A percentile compares a stretch with the other conserved stretches of the same genome.
Conservation (phyloP, 1,140 invertebrate species). For the Drosophila rufa region DNA sequence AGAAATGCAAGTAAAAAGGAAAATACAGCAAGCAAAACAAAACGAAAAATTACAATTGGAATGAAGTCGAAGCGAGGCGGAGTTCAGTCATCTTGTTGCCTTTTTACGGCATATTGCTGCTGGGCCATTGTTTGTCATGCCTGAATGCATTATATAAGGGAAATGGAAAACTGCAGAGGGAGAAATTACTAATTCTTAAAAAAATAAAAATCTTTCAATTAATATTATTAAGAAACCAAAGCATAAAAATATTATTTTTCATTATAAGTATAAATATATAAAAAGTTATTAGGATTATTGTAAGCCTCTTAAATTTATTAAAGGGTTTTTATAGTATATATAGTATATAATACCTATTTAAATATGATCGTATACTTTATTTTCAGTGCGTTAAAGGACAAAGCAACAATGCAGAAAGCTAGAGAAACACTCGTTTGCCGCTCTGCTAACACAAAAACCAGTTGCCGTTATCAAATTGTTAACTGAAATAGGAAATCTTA, state of each 20-base stretch:
- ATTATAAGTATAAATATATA: too few species aligned
- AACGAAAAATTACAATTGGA: slow-evolving; percentile 42
- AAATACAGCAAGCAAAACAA: slow-evolving; percentile 30
- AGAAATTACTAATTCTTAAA: neutral
- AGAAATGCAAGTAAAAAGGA: slow-evolving; percentile 22
- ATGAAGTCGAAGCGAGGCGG: slow-evolving; percentile 18
- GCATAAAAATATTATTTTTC: too few species aligned
- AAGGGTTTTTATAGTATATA: too few species aligned
- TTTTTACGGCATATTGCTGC: slow-evolving; percentile 46
- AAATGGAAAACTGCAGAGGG: slow-evolving; percentile 3
- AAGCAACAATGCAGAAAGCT: slow-evolving; percentile 36
- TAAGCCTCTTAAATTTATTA: too few species aligned
- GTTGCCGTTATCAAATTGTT: slow-evolving; percentile 74
- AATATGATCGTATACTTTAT: slow-evolving; percentile 25
- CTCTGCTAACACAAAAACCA: slow-evolving; percentile 47
- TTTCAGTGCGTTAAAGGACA: slow-evolving; percentile 23
- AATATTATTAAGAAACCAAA: neutral
- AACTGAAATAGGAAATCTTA: slow-evolving; percentile 82
- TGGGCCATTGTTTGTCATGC: slow-evolving; percentile 49
- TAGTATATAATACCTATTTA: neutral
- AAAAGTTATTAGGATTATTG: too few species aligned
- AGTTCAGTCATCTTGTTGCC: slow-evolving; percentile 30
- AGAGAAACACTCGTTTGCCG: slow-evolving; percentile 38
- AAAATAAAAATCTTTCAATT: neutral
- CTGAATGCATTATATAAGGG: slow-evolving; percentile 39